Evolutionary conservation across 2,113 vertebrate species (phyloP), one percentile per base, ranked within the genome.

Genomic region (Redunca redunca): DNA sequence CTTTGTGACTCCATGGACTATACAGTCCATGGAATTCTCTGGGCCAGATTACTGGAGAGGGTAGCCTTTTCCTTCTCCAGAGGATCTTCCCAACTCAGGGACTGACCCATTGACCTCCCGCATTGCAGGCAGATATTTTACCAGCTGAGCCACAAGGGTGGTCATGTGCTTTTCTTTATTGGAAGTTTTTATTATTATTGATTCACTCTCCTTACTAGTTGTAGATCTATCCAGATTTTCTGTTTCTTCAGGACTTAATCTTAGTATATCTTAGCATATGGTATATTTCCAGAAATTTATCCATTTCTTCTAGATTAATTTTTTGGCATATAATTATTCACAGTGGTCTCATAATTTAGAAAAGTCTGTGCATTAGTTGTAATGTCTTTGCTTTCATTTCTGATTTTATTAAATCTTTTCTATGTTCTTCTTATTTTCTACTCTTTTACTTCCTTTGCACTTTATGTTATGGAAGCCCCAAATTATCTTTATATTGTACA

Each of bases 101-200:
- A 36, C 5, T 19, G 9, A 71, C 64, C n/a, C 64, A 71, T 3
- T 36, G n/a, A 71, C 23, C n/a, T 71, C n/a, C 17, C 1, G 0
- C n/a, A 71, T 36, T 71, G n/a, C 19, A 71, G 5, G n/a, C 17
- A 21, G 19, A 36, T 71, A 2, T 9, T 71, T 71, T 36, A 36
- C n/a, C n/a, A 71, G 64, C 64, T 71, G 64, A 71, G 64, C n/a
- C 19, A 71, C 4, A 5, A 36, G n/a, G 19, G n/a, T 36, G 19
- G 11, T 46, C 6, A 23, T 33, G 36, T 19, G 26, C 52, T 57
- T 90, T 78, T 33, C n/a, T 50, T 89, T 46, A 77, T 16, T 78
- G 52, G 19, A 30, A 58, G 2, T 74, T 57, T 46, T 46, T 58
- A 46, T 80, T n/a, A 57, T 57, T 89, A 58, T 40, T 78, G 40